Conservation (phyloP, 2,797 vertebrate genomes). For the Antrozous pallidus region DNA sequence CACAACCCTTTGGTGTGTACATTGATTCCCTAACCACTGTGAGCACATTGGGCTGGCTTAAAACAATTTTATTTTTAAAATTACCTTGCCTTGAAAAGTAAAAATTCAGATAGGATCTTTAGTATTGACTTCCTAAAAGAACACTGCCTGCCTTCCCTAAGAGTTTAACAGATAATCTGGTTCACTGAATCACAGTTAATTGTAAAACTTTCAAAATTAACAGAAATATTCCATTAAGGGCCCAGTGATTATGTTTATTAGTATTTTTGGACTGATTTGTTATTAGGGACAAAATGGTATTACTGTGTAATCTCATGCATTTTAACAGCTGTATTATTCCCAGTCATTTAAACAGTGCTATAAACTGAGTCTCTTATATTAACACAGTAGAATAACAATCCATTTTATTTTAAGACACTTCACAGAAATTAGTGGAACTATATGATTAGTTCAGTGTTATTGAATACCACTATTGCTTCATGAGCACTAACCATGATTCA, state of each 20-base stretch:
- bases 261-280: slow-evolving; percentile 61
- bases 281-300: slow-evolving; percentile 47
- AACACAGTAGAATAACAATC: slow-evolving; percentile 32
- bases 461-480: slow-evolving; percentile 13
- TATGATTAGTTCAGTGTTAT: slow-evolving; percentile 62
- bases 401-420: slow-evolving; percentile 61
- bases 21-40: too few species aligned
- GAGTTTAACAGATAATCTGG: slow-evolving; percentile 33
- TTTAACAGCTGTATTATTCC: slow-evolving; percentile 73
- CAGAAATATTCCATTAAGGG: slow-evolving; percentile 54
- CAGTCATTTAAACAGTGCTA: slow-evolving; percentile 39
- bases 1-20: too few species aligned
- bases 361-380: slow-evolving; percentile 47
- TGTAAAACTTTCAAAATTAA: slow-evolving; percentile 67
- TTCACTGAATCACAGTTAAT: slow-evolving; percentile 65
- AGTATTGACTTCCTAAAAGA: slow-evolving; percentile 1
- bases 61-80: not conserved
- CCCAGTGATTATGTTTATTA: slow-evolving; percentile 65
- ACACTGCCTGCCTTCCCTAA: not conserved
- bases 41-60: too few species aligned
- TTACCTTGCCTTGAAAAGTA: not conserved
- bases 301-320: slow-evolving; percentile 65
- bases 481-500: not conserved
- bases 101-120: not conserved
- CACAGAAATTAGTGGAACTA: slow-evolving; percentile 54